These are phyloP conservation scores for Amphiprion percula DNA, from an alignment of 2,113 vertebrate species.

Conservation along the genomic window DNA sequence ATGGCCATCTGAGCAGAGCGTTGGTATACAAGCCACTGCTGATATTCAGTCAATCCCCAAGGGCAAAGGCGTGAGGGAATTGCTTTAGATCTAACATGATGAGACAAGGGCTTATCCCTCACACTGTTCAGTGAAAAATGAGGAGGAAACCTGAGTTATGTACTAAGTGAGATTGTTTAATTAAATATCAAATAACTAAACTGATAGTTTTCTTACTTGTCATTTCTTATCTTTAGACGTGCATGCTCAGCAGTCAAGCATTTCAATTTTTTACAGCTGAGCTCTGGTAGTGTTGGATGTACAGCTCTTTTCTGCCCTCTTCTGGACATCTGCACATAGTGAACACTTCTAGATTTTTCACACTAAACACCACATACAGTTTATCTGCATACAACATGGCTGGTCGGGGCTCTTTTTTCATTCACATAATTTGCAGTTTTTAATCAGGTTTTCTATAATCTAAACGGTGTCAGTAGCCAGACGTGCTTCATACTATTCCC, in stretches of 20 bases:
- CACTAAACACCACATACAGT: neutral
- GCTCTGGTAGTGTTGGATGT: neutral
- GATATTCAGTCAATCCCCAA: conserved; percentile 38
- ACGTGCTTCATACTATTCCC: neutral
- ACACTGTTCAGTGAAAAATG: conserved; percentile 12
- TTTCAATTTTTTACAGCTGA: neutral
- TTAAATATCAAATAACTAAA: conserved; percentile 2
- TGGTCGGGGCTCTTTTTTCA: neutral
- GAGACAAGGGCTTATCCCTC: conserved; percentile 9
- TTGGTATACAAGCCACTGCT: conserved; percentile 18
- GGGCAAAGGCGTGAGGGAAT: conserved; percentile 15
- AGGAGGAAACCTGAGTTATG: conserved; percentile 9
- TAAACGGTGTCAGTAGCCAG: neutral
- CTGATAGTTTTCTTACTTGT: neutral
- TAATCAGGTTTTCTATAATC: neutral
- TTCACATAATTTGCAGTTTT: neutral
- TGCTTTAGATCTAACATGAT: conserved; percentile 35
- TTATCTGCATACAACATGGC: neutral
- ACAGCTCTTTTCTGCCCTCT: conserved; percentile 78
- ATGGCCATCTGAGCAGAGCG: conserved; percentile 25
- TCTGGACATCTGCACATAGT: conserved; percentile 60
- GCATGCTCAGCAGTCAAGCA: conserved; percentile 29
- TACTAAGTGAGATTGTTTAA: conserved; percentile 12
- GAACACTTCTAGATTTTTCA: neutral
- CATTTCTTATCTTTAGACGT: neutral